Base-by-base conservation (phyloP, 2,888 invertebrate genomes). In the Sarcophaga rosellei region DNA sequence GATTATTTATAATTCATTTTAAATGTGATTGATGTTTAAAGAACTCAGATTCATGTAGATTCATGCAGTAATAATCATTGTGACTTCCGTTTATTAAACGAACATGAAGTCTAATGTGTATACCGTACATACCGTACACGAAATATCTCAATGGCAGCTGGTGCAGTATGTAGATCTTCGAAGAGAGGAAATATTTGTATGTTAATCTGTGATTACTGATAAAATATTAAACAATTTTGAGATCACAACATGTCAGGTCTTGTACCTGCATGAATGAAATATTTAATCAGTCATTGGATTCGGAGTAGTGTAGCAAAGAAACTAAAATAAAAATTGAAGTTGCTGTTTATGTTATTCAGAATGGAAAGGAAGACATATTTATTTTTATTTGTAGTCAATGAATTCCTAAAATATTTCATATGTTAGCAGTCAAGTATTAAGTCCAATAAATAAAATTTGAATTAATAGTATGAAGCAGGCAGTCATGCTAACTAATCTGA, bases 361-460 rank as follows among this genome's bases (percentile, higher is more conserved):
- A 35, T 35, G 5, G 35, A 35, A 35, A 35, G 35, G 35, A 1
- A 35, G 2, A 35, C 0, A 5, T 35, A 1, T 35, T 35, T 35
- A 6, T 35, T 6, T 35, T 35, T 47, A 47, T 47, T 53, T 78
- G 63, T 35, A 61, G 23, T 78, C 68, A 25, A 45, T n/a, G 47
- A 63, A 21, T 35, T 35, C 35, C 0, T 47, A 62, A 45, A 53
- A 62, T 77, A 80, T 80, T 66, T 76, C 68, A 77, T 80, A 76
- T 80, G 80, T 76, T 80, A 62, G 66, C 57, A 80, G 72, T 68
- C 66, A 76, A 80, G 72, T 80, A 80, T 76, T 73, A 53, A 62
- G 23, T 69, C 25, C 62, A 69, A 83, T 79, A 79, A 83, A 78
- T 69, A 78, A 69, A 74, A 57, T 70, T 72, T 66, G 73, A 75